phyloP scores from a whole-genome alignment of 2,888 invertebrate species.

The Idaea straminata region DNA sequence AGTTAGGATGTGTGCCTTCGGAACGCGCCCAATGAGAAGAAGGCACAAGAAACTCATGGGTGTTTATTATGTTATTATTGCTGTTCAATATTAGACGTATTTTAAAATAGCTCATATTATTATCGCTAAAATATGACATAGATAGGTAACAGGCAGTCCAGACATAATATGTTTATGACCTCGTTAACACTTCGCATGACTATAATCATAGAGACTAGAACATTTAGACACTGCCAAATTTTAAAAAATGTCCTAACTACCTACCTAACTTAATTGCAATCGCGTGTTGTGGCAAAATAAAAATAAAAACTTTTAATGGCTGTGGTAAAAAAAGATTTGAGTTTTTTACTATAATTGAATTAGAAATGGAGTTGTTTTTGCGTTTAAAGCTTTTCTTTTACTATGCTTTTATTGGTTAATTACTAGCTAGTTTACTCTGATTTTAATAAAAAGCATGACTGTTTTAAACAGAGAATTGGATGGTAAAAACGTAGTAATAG shows the following conservation, averaged over 20 bases:
- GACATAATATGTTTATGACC: conserved; percentile 13
- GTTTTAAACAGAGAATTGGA: neutral
- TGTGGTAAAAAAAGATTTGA: neutral
- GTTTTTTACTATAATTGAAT: neutral
- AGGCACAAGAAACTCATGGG: no score
- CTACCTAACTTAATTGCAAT: neutral
- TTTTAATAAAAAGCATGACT: neutral
- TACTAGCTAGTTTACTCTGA: neutral
- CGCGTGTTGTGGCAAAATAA: neutral
- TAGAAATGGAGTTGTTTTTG: neutral
- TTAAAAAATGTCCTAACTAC: neutral
- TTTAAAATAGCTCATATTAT: no score
- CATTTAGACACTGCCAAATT: neutral
- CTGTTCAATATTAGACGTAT: no score
- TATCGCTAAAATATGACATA: neutral
- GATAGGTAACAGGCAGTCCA: neutral
- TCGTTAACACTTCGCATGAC: conserved; percentile 18
- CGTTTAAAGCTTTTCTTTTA: neutral
- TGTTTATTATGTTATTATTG: no score
- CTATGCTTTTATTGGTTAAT: neutral
- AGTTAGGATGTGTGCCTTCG: no score
- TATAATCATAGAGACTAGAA: conserved; percentile 2
- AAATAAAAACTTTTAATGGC: neutral
- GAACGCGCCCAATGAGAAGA: no score
- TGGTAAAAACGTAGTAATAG: neutral